A percentile compares a stretch with the other conserved stretches of the same genome.
phyloP scores from a whole-genome alignment of 2,113 vertebrate genomes.

The Mionectes macconnelli region DNA sequence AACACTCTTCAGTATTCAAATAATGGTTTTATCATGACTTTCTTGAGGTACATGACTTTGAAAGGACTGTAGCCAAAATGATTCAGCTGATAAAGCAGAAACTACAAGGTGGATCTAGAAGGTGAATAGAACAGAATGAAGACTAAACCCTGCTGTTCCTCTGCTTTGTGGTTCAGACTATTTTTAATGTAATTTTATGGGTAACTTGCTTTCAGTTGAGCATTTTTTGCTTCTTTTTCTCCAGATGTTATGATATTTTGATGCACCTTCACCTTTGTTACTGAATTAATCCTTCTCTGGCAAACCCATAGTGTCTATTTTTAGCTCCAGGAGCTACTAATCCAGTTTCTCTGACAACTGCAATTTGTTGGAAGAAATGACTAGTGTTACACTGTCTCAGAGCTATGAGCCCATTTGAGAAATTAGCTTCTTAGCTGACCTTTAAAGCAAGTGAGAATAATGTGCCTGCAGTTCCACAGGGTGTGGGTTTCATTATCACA shows the following conservation, averaged over 20 bases:
- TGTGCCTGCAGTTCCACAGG: background rate
- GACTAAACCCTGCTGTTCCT: background rate
- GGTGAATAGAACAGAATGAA: background rate
- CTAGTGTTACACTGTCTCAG: background rate
- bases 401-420: background rate
- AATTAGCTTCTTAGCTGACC: conserved; percentile 41
- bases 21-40: background rate
- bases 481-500: conserved; percentile 44
- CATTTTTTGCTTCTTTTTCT: background rate
- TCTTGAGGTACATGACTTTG: background rate
- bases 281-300: background rate
- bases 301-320: conserved; percentile 1
- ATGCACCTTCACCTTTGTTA: background rate
- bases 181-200: background rate
- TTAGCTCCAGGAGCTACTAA: conserved; percentile 24
- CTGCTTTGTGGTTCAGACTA: background rate
- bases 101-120: background rate
- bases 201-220: background rate
- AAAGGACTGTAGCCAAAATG: background rate
- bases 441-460: conserved; percentile 36
- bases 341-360: conserved; percentile 13
- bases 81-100: background rate
- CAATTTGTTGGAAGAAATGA: background rate
- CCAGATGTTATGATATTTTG: conserved; percentile 2
- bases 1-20: background rate